phyloP scores from a whole-genome alignment of 2,797 vertebrate genomes.

The Pelodytes ibericus region DNA sequence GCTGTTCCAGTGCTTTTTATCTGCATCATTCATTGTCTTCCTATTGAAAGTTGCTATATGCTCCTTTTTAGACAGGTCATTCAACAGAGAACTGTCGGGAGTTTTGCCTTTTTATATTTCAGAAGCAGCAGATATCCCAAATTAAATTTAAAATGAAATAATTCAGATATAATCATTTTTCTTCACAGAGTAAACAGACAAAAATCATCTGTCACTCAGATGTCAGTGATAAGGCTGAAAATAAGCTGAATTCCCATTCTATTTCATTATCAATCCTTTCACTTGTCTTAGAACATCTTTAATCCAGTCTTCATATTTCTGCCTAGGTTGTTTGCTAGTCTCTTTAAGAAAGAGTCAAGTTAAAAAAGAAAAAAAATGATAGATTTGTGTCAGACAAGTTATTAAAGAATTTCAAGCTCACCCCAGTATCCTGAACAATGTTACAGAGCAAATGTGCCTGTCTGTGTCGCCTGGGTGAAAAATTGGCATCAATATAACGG shows the following conservation, averaged over 20 bases:
- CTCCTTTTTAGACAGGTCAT: neutral
- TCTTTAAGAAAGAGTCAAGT: constrained; percentile 24
- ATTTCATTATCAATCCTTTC: constrained; percentile 37
- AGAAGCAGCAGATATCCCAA: constrained; percentile 16
- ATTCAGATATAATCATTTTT: constrained; percentile 36
- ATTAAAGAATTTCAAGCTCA: constrained; percentile 3
- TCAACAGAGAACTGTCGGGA: neutral
- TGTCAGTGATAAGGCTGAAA: constrained; percentile 27
- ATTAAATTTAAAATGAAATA: constrained; percentile 31
- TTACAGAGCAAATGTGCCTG: neutral
- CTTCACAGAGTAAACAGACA: constrained; percentile 42
- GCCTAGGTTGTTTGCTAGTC: constrained; percentile 9
- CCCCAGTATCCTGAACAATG: neutral
- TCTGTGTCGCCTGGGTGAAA: neutral
- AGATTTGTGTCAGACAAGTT: constrained; percentile 6
- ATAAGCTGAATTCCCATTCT: constrained; percentile 23
- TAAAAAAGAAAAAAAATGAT: constrained; percentile 21
- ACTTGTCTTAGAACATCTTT: constrained; percentile 32
- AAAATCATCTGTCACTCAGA: constrained; percentile 44
- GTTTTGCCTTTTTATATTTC: constrained; percentile 10
- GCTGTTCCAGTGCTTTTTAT: neutral
- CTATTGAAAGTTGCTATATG: neutral
- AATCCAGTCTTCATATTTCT: constrained; percentile 29
- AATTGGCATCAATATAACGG: neutral
- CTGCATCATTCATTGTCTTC: neutral